A percentile compares a stretch with the other conserved stretches of the same genome.
phyloP scores from a whole-genome alignment of 2,113 vertebrate genomes.

The Arenaria interpres region DNA sequence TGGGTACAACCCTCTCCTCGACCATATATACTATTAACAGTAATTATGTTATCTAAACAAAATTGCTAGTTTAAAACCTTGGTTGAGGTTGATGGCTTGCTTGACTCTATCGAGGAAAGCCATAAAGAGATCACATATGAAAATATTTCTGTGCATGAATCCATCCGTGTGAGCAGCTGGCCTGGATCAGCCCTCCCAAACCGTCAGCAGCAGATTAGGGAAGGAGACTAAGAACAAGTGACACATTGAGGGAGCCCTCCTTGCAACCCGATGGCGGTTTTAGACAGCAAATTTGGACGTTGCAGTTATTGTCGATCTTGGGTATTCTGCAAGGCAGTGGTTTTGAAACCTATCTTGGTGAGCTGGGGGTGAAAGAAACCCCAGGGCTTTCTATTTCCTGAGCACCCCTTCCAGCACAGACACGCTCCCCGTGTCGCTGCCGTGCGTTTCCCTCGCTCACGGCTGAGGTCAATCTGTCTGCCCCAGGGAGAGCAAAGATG shows the following conservation, averaged over 20 bases:
- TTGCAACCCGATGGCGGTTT: not conserved
- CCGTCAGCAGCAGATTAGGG: not conserved
- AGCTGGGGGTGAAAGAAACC: not conserved
- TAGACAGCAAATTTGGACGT: not conserved
- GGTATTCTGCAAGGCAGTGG: not conserved
- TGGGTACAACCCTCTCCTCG: not conserved
- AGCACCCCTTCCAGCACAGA: not conserved
- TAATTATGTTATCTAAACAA: not conserved
- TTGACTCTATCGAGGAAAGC: not conserved
- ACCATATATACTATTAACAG: not conserved
- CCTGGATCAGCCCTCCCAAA: not conserved
- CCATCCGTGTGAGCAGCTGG: not conserved
- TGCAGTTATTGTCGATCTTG: not conserved
- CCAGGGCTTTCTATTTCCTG: not conserved
- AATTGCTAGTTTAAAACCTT: not conserved
- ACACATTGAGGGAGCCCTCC: not conserved
- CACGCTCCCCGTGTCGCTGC: not conserved
- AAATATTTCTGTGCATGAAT: not conserved
- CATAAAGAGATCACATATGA: not conserved
- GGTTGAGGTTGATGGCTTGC: not conserved
- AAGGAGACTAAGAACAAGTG: not conserved
- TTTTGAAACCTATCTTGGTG: not conserved
- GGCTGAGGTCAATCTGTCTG: not conserved
- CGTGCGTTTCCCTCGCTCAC: fast-evolving
- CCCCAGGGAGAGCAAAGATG: fast-evolving